A percentile compares a stretch with the other conserved stretches of the same genome.
phyloP scores from a whole-genome alignment of 2,888 invertebrate genomes.

The Drosophila falleni region DNA sequence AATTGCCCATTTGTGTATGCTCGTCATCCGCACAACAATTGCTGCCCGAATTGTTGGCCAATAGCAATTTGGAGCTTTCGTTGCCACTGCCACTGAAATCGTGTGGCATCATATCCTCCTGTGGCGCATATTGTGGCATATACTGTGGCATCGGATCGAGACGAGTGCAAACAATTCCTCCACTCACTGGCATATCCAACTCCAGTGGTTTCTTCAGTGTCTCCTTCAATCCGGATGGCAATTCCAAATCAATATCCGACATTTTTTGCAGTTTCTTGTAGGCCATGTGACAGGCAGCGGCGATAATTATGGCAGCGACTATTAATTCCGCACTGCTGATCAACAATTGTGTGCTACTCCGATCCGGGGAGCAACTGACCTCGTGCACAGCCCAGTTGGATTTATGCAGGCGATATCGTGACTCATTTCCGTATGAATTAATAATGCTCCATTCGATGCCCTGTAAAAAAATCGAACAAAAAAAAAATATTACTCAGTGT shows the following conservation, averaged over 20 bases:
- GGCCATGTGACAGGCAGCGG: conserved; percentile 58
- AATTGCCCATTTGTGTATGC: conserved; percentile 4
- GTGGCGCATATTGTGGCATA: conserved; percentile 41
- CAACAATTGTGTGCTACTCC: conserved; percentile 28
- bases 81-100: conserved; percentile 66
- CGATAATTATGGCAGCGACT: conserved; percentile 35
- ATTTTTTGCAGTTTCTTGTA: conserved; percentile 81
- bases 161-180: conserved; percentile 44
- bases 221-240: conserved; percentile 81
- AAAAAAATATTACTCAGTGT: no score
- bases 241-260: conserved; percentile 80
- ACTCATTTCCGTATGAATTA: conserved; percentile 48
- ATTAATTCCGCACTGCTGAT: conserved; percentile 36
- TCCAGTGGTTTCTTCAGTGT: conserved; percentile 68
- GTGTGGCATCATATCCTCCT: conserved; percentile 55
- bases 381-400: conserved; percentile 67
- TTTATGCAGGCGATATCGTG: conserved; percentile 61
- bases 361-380: conserved; percentile 51
- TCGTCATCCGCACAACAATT: conserved; percentile 50
- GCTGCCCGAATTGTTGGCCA: conserved; percentile 52
- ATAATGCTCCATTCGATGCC: conserved; percentile 24
- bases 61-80: conserved; percentile 66
- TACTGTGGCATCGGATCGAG: conserved; percentile 53
- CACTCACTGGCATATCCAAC: conserved; percentile 8
- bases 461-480: no score